A percentile compares a stretch with the other conserved stretches of the same genome.
Evolutionary conservation across 2,888 invertebrate species (phyloP).

Genomic region (Aphodius granarius): DNA sequence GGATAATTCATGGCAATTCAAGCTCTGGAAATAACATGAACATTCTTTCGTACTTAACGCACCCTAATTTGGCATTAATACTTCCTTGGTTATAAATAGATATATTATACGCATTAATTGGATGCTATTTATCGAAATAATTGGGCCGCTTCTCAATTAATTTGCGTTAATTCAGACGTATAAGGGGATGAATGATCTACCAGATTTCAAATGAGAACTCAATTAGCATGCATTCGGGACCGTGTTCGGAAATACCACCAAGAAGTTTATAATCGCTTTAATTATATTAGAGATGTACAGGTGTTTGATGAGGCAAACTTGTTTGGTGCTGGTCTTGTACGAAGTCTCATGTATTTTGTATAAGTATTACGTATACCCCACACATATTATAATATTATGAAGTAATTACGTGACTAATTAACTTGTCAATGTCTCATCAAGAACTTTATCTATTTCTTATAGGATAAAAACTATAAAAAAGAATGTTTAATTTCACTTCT

Average conservation of each 20-base stretch:
- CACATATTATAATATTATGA: neutral
- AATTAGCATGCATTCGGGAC: neutral
- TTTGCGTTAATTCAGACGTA: too few species aligned
- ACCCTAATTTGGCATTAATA: neutral
- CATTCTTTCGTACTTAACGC: neutral
- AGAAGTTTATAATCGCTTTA: neutral
- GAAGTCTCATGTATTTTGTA: too few species aligned
- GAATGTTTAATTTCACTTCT: too few species aligned
- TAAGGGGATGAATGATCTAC: neutral
- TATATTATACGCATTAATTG: neutral
- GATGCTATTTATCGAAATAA: neutral
- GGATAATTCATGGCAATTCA: neutral
- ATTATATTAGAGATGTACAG: neutral
- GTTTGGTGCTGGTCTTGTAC: neutral
- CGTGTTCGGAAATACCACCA: neutral
- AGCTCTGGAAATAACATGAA: neutral
- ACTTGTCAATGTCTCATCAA: too few species aligned
- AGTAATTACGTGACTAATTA: neutral
- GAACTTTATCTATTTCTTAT: too few species aligned
- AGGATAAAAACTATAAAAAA: too few species aligned
- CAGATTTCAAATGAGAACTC: neutral
- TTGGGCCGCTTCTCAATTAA: neutral
- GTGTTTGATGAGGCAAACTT: neutral
- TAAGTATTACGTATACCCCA: too few species aligned
- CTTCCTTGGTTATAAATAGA: neutral